A percentile compares a stretch with the other conserved stretches of the same genome.
Conservation (phyloP, 2,113 vertebrate genomes). For the Panthera tigris region DNA sequence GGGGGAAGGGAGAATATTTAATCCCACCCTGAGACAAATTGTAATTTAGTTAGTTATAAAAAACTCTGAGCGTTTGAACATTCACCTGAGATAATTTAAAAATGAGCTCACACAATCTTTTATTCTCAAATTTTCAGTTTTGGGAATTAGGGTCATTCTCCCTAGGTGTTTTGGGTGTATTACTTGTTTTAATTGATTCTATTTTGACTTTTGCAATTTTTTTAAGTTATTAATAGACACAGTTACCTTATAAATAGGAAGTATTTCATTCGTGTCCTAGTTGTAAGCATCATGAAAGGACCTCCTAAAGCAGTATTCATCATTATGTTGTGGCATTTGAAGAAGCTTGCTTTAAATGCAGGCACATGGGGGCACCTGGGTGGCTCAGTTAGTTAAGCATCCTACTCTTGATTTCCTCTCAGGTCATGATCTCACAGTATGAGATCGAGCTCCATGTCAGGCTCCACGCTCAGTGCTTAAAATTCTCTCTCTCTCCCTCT, state of each 20-base stretch:
- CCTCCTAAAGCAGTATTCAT: background rate
- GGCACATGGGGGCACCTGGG: too few relatives aligned
- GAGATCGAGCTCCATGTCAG: too few relatives aligned
- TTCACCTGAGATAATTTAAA: background rate
- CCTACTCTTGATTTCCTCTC: too few relatives aligned
- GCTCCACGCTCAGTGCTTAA: too few relatives aligned
- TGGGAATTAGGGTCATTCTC: background rate
- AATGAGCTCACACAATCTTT: background rate
- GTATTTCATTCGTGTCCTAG: background rate
- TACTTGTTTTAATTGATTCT: slow-evolving; percentile 33
- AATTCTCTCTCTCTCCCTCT: too few relatives aligned
- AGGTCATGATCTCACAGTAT: too few relatives aligned
- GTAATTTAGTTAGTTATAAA: background rate
- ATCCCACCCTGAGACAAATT: background rate
- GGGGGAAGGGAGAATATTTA: background rate
- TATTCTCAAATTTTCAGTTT: background rate
- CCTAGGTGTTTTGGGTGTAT: background rate
- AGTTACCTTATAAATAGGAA: background rate
- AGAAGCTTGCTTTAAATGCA: background rate
- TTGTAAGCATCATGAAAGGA: background rate
- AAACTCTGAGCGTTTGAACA: background rate
- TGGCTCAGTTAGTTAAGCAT: too few relatives aligned
- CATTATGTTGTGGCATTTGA: background rate
- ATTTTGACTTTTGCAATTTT: background rate
- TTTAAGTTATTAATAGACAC: slow-evolving; percentile 1